phyloP scores from a whole-genome alignment of 1,140 invertebrate species.

The Calephelis nemesis region DNA sequence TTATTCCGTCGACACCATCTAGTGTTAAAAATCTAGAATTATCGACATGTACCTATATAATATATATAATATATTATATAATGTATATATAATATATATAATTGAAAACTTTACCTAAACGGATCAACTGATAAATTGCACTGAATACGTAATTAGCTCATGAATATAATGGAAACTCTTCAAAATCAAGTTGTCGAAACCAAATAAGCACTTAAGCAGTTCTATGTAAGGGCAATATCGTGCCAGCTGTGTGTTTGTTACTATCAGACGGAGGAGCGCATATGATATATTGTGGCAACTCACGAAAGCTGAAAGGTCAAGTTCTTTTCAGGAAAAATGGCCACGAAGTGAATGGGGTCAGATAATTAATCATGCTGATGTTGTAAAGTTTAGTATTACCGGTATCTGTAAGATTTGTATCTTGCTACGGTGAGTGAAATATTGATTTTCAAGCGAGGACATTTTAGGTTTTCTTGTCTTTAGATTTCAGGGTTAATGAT shows the following conservation, averaged over 20 bases:
- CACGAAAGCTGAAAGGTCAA: constrained; percentile 53
- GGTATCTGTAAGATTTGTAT: not conserved
- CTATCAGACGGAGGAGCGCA: constrained; percentile 31
- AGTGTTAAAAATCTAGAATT: too few species aligned
- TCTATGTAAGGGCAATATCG: constrained; percentile 20
- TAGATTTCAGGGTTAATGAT: too few species aligned
- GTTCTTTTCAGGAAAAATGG: constrained; percentile 28
- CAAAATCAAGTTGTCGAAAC: not conserved
- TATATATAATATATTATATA: too few species aligned
- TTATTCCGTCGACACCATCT: too few species aligned
- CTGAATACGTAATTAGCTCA: too few species aligned
- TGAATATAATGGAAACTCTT: too few species aligned
- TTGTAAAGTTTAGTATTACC: not conserved
- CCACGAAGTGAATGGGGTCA: constrained; percentile 22
- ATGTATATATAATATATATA: too few species aligned
- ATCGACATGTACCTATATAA: too few species aligned
- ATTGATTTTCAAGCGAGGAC: too few species aligned
- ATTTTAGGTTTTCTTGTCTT: too few species aligned
- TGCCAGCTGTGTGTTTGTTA: constrained; percentile 26
- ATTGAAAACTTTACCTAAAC: too few species aligned
- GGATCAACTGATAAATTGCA: too few species aligned
- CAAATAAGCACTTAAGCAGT: constrained; percentile 1
- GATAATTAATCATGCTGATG: not conserved
- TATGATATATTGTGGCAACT: constrained; percentile 44
- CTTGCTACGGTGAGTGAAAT: not conserved